Conservation (phyloP, 2,113 vertebrate species). For the Myrmecobius fasciatus region DNA sequence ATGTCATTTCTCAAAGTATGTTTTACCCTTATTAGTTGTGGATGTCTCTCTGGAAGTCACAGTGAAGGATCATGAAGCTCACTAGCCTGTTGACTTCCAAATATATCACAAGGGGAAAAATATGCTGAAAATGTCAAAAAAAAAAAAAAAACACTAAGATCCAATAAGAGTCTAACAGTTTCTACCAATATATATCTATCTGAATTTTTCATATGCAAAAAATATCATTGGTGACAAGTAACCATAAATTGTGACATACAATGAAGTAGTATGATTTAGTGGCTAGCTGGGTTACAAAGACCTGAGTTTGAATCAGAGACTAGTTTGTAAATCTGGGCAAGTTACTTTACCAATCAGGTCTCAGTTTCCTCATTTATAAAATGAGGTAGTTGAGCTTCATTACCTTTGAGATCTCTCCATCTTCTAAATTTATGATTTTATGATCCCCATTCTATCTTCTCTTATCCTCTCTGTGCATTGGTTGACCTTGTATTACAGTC, state of each 20-base stretch:
- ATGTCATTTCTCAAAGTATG: slow-evolving; percentile 31
- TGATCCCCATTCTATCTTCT: neutral
- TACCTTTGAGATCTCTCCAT: neutral
- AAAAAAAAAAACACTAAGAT: no score
- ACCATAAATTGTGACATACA: neutral
- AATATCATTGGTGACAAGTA: neutral
- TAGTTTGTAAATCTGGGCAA: neutral
- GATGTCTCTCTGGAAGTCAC: slow-evolving; percentile 32
- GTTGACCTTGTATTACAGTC: neutral
- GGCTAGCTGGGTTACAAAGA: neutral
- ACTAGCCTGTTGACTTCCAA: slow-evolving; percentile 34
- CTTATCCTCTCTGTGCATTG: neutral
- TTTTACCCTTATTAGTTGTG: slow-evolving; percentile 49
- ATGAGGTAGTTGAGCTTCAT: neutral
- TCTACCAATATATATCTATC: neutral
- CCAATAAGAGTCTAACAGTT: slow-evolving; percentile 18
- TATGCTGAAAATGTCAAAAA: neutral
- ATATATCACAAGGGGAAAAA: neutral
- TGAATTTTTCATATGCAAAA: neutral
- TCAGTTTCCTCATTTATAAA: neutral
- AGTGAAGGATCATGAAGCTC: slow-evolving; percentile 42
- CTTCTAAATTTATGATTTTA: neutral
- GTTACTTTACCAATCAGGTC: neutral
- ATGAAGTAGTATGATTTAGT: neutral
- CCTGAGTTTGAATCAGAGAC: neutral